Conservation (phyloP, 2,888 invertebrate species). For the Ectropis crepuscularia region DNA sequence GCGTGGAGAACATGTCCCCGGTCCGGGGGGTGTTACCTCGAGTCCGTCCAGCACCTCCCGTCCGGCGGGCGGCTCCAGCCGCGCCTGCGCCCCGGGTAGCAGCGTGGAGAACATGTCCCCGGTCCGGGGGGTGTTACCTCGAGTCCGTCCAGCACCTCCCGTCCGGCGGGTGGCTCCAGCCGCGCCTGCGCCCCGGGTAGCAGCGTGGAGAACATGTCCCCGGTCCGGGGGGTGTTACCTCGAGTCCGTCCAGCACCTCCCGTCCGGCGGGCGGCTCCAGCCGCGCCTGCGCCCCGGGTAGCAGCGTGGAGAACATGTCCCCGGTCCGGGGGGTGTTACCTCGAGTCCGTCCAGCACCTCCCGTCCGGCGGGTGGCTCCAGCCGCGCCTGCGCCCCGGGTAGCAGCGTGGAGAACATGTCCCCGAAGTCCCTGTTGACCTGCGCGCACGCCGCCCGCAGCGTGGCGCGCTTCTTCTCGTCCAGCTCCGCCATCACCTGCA, state of each 20-base stretch:
- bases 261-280: constrained; percentile 91
- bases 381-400: constrained; percentile 94
- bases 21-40: too few species aligned
- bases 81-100: constrained; percentile 95
- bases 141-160: constrained; percentile 92
- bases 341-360: constrained; percentile 94
- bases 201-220: constrained; percentile 95
- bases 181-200: constrained; percentile 96
- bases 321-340: constrained; percentile 71
- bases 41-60: constrained; percentile 92
- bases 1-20: too few species aligned
- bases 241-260: constrained; percentile 92
- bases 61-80: constrained; percentile 91
- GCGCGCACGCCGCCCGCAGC: constrained; percentile 91
- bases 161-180: constrained; percentile 91
- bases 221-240: constrained; percentile 96
- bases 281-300: constrained; percentile 95
- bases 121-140: constrained; percentile 95
- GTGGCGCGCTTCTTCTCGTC: constrained; percentile 96
- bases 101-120: constrained; percentile 96
- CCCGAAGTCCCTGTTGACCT: constrained; percentile 96
- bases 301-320: constrained; percentile 95
- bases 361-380: constrained; percentile 90
- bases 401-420: constrained; percentile 96
- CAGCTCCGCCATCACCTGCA: constrained; percentile 92